phyloP scores from a whole-genome alignment of 2,888 invertebrate species.

The Villa cingulata region DNA sequence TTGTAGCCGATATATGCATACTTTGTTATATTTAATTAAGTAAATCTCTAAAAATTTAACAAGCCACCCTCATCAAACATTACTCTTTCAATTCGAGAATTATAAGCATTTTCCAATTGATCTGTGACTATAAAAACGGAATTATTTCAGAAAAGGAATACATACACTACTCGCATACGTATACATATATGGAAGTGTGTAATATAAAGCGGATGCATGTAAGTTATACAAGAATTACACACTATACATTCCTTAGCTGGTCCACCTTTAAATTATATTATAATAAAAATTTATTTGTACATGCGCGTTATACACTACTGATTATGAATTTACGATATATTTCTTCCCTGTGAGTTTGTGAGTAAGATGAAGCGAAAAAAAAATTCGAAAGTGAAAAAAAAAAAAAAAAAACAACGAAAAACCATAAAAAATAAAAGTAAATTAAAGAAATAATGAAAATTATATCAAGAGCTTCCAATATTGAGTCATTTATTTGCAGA shows the following conservation, averaged over 20 bases:
- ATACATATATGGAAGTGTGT: too few species aligned
- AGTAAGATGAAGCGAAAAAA: too few species aligned
- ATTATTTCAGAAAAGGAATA: not conserved
- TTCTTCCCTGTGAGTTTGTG: too few species aligned
- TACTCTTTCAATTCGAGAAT: not conserved
- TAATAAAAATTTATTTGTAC: conserved; percentile 12
- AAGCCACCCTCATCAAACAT: not conserved
- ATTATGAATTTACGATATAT: not conserved
- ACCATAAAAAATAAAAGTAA: too few species aligned
- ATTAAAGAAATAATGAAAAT: too few species aligned
- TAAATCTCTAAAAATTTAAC: not conserved
- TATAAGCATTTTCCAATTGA: not conserved
- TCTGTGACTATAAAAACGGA: not conserved
- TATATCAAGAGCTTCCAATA: not conserved
- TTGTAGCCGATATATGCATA: too few species aligned
- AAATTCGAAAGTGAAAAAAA: too few species aligned
- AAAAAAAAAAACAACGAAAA: too few species aligned
- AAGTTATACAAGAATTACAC: not conserved
- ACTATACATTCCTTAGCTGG: not conserved
- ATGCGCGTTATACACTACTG: conserved; percentile 7
- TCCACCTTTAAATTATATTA: not conserved
- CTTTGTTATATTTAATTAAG: too few species aligned
- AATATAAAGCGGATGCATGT: not conserved
- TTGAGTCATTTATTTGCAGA: conserved; percentile 4
- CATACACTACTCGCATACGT: too few species aligned